Conservation (phyloP, 2,888 invertebrate genomes). For the Beris morrisii region DNA sequence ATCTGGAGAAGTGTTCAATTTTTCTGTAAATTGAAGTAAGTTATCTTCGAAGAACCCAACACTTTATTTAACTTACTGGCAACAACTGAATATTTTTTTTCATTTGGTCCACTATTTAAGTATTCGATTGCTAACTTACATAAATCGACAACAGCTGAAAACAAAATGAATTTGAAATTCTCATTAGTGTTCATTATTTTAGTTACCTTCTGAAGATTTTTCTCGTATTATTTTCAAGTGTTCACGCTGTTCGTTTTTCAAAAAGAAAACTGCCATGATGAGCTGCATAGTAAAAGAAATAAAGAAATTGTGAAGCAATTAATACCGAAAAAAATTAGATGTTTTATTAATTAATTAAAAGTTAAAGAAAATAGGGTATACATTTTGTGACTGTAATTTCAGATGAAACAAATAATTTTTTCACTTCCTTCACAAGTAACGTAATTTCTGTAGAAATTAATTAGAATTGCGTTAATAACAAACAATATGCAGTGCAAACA, state of each 20-base stretch:
- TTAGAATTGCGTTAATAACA: no score
- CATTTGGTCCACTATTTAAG: conserved; percentile 63
- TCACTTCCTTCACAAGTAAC: no score
- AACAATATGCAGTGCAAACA: no score
- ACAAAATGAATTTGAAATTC: neutral
- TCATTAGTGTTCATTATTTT: neutral
- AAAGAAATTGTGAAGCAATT: neutral
- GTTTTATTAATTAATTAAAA: no score
- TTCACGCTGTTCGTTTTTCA: conserved; percentile 62
- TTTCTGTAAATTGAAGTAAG: conserved; percentile 49
- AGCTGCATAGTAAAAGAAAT: neutral
- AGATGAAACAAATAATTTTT: no score
- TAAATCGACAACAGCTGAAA: conserved; percentile 62
- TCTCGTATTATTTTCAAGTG: conserved; percentile 60
- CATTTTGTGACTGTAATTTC: no score
- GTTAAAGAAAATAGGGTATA: no score
- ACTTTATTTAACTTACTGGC: conserved; percentile 47
- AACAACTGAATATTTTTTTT: conserved; percentile 59
- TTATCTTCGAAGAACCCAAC: neutral
- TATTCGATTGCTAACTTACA: conserved; percentile 66
- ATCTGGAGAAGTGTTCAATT: conserved; percentile 58
- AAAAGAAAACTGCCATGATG: conserved; percentile 43
- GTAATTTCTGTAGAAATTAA: no score
- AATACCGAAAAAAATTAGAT: no score
- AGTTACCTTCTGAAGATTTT: conserved; percentile 59